Percentiles rank a stretch among this genome's conserved stretches.
phyloP scores from a whole-genome alignment of 2,888 invertebrate genomes.

The Apodemia mormo region DNA sequence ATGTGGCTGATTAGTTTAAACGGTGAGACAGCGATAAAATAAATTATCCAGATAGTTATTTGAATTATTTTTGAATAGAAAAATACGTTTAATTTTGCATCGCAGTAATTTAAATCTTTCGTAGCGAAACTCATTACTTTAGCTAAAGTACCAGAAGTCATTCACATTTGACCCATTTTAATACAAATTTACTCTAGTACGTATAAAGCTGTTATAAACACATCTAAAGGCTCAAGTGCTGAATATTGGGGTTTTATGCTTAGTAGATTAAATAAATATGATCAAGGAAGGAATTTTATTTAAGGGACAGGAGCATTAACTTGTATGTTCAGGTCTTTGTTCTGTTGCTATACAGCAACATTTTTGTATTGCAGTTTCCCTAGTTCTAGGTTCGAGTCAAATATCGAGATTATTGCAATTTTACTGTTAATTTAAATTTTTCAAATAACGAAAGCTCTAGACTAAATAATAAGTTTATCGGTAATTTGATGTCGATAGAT shows the following conservation, averaged over 20 bases:
- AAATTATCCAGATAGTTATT: background rate
- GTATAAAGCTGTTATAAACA: conserved; percentile 1
- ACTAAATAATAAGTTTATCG: too few species aligned
- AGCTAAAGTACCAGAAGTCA: background rate
- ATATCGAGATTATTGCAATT: too few species aligned
- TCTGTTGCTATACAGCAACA: too few species aligned
- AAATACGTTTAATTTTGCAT: background rate
- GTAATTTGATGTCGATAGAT: too few species aligned
- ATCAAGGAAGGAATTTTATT: too few species aligned
- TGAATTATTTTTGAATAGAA: background rate
- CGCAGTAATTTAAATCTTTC: conserved; percentile 13
- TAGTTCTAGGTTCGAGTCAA: too few species aligned
- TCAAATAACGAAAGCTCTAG: too few species aligned
- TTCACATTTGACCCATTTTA: conserved; percentile 13
- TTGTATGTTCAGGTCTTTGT: too few species aligned
- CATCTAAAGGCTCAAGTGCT: background rate
- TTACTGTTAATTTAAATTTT: too few species aligned
- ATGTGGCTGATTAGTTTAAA: background rate
- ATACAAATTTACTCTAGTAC: background rate
- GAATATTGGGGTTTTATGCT: background rate
- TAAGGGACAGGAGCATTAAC: too few species aligned
- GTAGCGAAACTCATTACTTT: background rate
- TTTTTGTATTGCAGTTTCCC: too few species aligned
- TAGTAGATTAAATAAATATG: background rate
- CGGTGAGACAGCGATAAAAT: background rate